Evolutionary conservation across 92 coral and sea anemone species (phyloP), one percentile per base, ranked within the genome.

Genomic region (Diadumene lineata): DNA sequence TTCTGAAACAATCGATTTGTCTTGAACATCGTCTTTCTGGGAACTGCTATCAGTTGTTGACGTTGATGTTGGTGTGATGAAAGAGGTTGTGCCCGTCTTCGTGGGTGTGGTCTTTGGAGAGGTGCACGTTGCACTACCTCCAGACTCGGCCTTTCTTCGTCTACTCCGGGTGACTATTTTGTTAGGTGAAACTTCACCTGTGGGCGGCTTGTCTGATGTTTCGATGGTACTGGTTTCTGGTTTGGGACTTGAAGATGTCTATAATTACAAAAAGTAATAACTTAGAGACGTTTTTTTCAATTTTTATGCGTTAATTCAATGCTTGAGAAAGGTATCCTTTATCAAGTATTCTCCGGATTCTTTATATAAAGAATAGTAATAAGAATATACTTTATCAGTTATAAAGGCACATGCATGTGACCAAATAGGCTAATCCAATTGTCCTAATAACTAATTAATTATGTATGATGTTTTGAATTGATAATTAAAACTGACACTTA

Each of bases 161-260:
- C 92, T 85, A 64, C 92, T 87, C 46, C 92, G 74, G 10, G 90
- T 90, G 29, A 50, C 79, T 27, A 86, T 75, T 46, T 68, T 17
- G 78, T 67, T 48, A 6, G 46, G 72, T 50, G 53, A 7, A 55
- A 7, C 66, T 18, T 65, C 79, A 25, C 22, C 10, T 32, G 60
- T 60, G 79, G 69, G 43, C 16, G 50, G 23, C 6, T 17, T 43
- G 15, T 16, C 50, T 50, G 34, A 1, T 16, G 46, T 23, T 30
- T 29, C 31, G 26, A 34, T 64, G 55, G 68, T 21, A 50, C 70
- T 48, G 22, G 43, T 27, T n/a, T 64, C 68, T 27, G 57, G 7
- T 25, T 4, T 29, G 1, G 62, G 11, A 62, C 57, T 33, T 56
- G 77, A 56, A 8, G 57, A 65, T 51, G 46, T 24, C 29, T 33